Evolutionary conservation across 2,888 invertebrate species (phyloP), one percentile per base, ranked within the genome.

Genomic region (Caenorhabditis sulstoni): DNA sequence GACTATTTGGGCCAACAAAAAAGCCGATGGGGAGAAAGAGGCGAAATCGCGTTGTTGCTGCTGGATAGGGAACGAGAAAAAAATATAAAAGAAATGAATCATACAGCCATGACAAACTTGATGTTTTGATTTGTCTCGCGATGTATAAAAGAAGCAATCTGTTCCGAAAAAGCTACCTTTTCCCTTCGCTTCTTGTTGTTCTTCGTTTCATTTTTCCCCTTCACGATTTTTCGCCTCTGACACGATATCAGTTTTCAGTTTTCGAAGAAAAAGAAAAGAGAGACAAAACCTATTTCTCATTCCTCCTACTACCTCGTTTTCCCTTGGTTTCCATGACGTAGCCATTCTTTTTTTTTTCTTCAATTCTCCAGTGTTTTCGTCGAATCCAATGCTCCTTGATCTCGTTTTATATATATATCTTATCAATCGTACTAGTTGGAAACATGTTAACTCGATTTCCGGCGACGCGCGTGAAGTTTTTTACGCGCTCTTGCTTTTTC

Each of bases 91-190:
- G 7, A 29, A 29, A 29, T 29, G 29, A 29, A 29, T 29, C 29
- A 29, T 29, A 29, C 29, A 29, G 29, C 29, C 29, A 29, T 29
- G 29, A 29, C 29, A 29, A 29, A 29, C 7, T 7, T 9, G 4
- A 55, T 71, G 62, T 64, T 57, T 71, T 64, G 62, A 64, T 71
- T 58, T 47, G 47, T 53, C 18, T n/a, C 52, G 18, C 3, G 47
- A 3, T 45, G 57, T 58, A 37, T 68, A 68, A 45, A 62, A 44
- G 45, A 68, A 49, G 52, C 52, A 29, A 52, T 52, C 50, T 37
- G 59, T 52, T n/a, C 29, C 29, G 29, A 29, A 29, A 29, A 29
- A 45, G 52, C 50, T 59, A 52, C 59, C 45, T 74, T 53, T 74
- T 9, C 16, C 50, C 22, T 55, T n/a, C 14, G 52, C 29, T 29